Conservation (phyloP, 37 sponge, comb jelly and placozoan species). For the Chondrilla cf. caribensis region DNA sequence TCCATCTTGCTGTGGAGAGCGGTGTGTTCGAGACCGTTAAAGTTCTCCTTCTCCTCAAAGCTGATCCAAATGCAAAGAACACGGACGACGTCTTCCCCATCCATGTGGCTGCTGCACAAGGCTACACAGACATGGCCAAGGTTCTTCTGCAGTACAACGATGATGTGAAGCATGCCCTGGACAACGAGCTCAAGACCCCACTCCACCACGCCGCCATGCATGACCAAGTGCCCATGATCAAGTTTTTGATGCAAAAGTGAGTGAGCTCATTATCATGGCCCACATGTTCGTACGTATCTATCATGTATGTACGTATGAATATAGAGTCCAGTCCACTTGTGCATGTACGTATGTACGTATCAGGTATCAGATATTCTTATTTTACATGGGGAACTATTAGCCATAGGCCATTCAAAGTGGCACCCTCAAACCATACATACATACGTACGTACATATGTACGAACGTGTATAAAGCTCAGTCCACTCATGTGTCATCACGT, state of each 20-base stretch:
- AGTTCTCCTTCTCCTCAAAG: constrained; percentile 44
- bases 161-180: constrained; percentile 17
- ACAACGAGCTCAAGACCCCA: constrained; percentile 59
- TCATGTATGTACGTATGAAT: too few species aligned
- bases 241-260: constrained; percentile 68
- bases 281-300: too few species aligned
- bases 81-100: constrained; percentile 58
- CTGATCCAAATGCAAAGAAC: constrained; percentile 46
- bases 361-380: too few species aligned
- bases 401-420: too few species aligned
- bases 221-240: constrained; percentile 73
- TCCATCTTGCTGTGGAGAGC: constrained; percentile 83
- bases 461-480: too few species aligned
- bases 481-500: too few species aligned
- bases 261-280: too few species aligned
- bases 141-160: constrained; percentile 43
- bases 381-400: too few species aligned
- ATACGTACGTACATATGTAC: too few species aligned
- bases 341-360: too few species aligned
- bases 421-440: too few species aligned
- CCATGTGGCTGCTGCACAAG: constrained; percentile 83
- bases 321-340: too few species aligned
- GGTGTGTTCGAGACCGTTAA: constrained; percentile 68
- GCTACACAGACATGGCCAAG: constrained; percentile 57
- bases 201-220: constrained; percentile 82